A percentile compares a stretch with the other conserved stretches of the same genome.
These are phyloP conservation scores for Scolopax rusticola DNA, from an alignment of 2,797 vertebrate genomes.

Conservation along the genomic window DNA sequence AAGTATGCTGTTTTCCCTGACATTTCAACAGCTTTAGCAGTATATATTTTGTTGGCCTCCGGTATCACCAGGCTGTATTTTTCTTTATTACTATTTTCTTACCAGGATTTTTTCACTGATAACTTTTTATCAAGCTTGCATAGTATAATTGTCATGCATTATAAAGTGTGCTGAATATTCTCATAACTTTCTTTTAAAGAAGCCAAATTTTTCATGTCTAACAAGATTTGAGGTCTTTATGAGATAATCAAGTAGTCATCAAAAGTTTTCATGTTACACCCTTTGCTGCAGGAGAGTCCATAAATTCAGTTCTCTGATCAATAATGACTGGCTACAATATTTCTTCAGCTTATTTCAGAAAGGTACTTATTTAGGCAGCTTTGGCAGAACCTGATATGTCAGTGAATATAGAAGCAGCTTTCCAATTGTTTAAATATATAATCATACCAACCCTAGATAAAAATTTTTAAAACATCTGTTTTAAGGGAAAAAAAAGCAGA, in stretches of 20 bases:
- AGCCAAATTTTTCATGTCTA: conserved; percentile 54
- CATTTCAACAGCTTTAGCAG: conserved; percentile 14
- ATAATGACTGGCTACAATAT: conserved; percentile 25
- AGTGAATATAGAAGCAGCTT: conserved; percentile 4
- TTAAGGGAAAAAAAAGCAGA: not conserved
- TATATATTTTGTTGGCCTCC: not conserved
- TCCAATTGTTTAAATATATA: conserved; percentile 33
- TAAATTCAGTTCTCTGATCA: conserved; percentile 70
- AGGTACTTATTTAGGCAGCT: conserved; percentile 29
- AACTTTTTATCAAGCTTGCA: conserved; percentile 53
- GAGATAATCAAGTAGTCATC: conserved; percentile 59
- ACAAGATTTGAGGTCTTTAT: conserved; percentile 42
- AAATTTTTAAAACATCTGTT: conserved; percentile 35
- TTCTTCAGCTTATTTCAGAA: conserved; percentile 42
- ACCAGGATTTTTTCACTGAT: not conserved
- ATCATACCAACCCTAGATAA: not conserved
- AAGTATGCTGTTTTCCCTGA: not conserved
- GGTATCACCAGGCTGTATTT: not conserved
- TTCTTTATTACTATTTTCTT: conserved; percentile 35
- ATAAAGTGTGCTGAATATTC: conserved; percentile 61
- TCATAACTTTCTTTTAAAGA: conserved; percentile 65
- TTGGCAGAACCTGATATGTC: conserved; percentile 18
- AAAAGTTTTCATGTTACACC: conserved; percentile 34
- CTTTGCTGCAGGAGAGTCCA: conserved; percentile 3
- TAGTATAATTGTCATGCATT: conserved; percentile 65